Conservation (phyloP, 2,113 vertebrate genomes). For the Saccopteryx bilineata region DNA sequence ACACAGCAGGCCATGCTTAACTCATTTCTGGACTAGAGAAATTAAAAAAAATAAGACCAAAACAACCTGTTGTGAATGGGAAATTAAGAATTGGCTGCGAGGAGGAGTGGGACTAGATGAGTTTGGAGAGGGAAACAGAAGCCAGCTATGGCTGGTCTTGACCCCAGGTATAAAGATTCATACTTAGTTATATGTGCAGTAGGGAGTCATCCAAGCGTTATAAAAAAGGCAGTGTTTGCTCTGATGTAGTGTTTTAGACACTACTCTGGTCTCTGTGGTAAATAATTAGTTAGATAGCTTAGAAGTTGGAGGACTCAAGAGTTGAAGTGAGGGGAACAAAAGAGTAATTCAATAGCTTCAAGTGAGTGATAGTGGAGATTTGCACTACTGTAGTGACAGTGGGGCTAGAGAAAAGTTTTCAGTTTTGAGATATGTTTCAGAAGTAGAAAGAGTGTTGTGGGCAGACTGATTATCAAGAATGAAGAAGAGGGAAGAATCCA, state of each 20-base stretch:
- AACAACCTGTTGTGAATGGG: not conserved
- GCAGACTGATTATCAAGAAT: not conserved
- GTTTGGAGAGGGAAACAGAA: conserved; percentile 10
- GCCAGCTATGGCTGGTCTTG: not conserved
- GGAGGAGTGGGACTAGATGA: not conserved
- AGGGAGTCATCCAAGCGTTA: not conserved
- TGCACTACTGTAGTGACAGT: not conserved
- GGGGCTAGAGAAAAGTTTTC: not conserved
- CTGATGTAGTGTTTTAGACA: not conserved
- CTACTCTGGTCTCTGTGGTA: not conserved
- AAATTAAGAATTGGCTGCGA: not conserved
- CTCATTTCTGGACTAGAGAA: not conserved
- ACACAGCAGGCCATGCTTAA: not conserved
- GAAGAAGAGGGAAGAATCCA: not conserved
- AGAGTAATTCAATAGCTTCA: not conserved
- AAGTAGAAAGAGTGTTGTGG: not conserved
- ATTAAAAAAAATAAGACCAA: not conserved
- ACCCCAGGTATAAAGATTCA: not conserved
- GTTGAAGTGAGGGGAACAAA: not conserved
- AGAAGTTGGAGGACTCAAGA: not conserved
- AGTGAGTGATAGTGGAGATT: not conserved
- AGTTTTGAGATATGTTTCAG: not conserved
- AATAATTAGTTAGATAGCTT: not conserved
- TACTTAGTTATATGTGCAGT: not conserved
- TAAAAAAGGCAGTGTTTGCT: not conserved